Conservation (phyloP, 2,113 vertebrate genomes). For the Sterrhoptilus dennistouni region DNA sequence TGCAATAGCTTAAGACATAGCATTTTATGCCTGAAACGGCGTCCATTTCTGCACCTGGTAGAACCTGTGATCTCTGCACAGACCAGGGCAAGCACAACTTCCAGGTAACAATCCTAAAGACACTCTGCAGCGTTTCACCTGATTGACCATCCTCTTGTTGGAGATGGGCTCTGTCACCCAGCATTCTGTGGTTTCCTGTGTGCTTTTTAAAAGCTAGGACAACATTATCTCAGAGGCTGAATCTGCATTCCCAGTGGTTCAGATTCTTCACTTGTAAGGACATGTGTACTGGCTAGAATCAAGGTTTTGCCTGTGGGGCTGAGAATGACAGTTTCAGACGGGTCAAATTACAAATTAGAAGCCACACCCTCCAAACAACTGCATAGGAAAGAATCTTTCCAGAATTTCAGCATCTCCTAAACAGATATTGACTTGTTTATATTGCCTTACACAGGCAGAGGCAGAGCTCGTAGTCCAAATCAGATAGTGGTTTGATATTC, state of each 20-base stretch:
- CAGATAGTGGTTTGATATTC: neutral
- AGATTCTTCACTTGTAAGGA: constrained; percentile 34
- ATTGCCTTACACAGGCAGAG: neutral
- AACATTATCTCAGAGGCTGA: neutral
- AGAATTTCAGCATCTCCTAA: neutral
- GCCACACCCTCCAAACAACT: neutral
- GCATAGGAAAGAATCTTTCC: neutral
- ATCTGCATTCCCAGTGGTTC: neutral
- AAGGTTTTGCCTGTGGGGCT: neutral
- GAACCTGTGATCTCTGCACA: neutral
- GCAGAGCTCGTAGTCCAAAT: neutral
- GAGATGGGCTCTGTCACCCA: neutral
- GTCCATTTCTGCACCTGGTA: neutral
- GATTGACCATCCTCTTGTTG: neutral
- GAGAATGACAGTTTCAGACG: constrained; percentile 1
- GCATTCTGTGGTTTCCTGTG: fast-evolving
- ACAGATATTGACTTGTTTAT: neutral
- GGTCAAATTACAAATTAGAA: constrained; percentile 36
- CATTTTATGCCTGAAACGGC: neutral
- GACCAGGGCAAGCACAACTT: neutral
- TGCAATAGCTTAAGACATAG: neutral
- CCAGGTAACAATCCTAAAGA: neutral
- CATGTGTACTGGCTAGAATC: neutral
- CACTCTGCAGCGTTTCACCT: neutral
- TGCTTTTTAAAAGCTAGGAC: neutral